Conservation (phyloP, 2,797 vertebrate species). For the Coilia nasus region DNA sequence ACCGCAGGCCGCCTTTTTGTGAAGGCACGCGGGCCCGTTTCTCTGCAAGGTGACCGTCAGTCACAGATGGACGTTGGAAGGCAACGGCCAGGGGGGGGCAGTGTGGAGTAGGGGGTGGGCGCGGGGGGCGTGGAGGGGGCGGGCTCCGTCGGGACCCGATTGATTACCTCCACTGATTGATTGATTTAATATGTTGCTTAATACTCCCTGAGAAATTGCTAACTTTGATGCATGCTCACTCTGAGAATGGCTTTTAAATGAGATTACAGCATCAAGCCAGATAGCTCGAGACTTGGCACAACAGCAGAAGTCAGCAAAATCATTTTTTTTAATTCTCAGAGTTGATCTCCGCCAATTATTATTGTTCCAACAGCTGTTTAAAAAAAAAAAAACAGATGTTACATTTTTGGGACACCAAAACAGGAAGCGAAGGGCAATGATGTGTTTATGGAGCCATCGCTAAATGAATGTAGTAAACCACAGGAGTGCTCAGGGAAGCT, state of each 20-base stretch:
- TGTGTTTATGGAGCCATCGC: background rate
- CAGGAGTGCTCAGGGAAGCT: background rate
- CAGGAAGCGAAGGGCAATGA: background rate
- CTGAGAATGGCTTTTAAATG: slow-evolving; percentile 8
- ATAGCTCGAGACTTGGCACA: background rate
- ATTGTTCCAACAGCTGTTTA: background rate
- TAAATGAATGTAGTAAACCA: background rate
- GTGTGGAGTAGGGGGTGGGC: too few relatives aligned
- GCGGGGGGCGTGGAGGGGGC: too few relatives aligned
- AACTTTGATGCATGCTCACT: slow-evolving; percentile 10
- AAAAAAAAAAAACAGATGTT: background rate
- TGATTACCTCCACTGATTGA: slow-evolving; percentile 13
- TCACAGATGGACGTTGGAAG: background rate
- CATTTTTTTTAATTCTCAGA: background rate
- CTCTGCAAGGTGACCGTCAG: background rate
- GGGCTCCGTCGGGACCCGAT: background rate
- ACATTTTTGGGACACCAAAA: background rate
- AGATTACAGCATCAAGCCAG: background rate
- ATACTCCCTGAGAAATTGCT: background rate
- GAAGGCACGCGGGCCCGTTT: slow-evolving; percentile 46
- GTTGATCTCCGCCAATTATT: background rate
- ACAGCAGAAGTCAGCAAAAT: slow-evolving; percentile 11
- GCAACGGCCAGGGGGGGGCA: too few relatives aligned
- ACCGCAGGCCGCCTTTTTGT: slow-evolving; percentile 45
- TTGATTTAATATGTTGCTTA: slow-evolving; percentile 14